phyloP scores from a whole-genome alignment of 2,797 vertebrate species.

The Anomalospiza imberbis region DNA sequence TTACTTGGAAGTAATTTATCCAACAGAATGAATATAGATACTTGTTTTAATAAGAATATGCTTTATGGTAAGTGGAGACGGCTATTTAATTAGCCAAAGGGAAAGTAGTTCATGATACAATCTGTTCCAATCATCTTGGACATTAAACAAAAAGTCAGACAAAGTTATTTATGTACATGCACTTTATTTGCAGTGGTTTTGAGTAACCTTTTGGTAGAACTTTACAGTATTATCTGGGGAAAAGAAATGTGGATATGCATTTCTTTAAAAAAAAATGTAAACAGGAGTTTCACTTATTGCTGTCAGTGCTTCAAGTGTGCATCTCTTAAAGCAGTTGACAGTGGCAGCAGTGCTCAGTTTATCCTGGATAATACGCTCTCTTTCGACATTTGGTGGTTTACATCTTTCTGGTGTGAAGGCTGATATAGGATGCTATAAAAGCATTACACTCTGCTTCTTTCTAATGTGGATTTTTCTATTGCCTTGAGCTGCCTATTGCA shows the following conservation, averaged over 20 bases:
- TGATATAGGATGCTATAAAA: slow-evolving; percentile 45
- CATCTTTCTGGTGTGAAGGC: slow-evolving; percentile 59
- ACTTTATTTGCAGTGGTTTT: slow-evolving; percentile 76
- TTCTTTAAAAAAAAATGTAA: slow-evolving; percentile 48
- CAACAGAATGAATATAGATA: slow-evolving; percentile 86
- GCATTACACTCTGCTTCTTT: background rate
- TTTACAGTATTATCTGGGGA: slow-evolving; percentile 61
- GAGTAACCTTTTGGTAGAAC: slow-evolving; percentile 70
- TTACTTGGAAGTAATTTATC: slow-evolving; percentile 93
- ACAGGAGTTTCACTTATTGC: slow-evolving; percentile 60
- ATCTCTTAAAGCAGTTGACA: slow-evolving; percentile 46
- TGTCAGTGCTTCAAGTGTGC: slow-evolving; percentile 45
- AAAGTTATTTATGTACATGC: slow-evolving; percentile 75
- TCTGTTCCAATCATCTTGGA: slow-evolving; percentile 84
- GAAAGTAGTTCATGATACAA: slow-evolving; percentile 82
- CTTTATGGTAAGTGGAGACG: slow-evolving; percentile 87
- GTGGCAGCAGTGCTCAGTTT: slow-evolving; percentile 46
- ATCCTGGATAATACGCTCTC: slow-evolving; percentile 6
- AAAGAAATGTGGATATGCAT: slow-evolving; percentile 27
- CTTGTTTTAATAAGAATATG: slow-evolving; percentile 95
- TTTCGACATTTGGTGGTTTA: slow-evolving; percentile 43
- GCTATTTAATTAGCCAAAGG: slow-evolving; percentile 94
- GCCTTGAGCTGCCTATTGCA: slow-evolving; percentile 30
- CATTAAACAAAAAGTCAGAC: slow-evolving; percentile 81
- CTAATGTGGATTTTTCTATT: slow-evolving; percentile 25